These are phyloP conservation scores for Nerophis lumbriciformis DNA, from an alignment of 2,113 vertebrate species.

Conservation along the genomic window DNA sequence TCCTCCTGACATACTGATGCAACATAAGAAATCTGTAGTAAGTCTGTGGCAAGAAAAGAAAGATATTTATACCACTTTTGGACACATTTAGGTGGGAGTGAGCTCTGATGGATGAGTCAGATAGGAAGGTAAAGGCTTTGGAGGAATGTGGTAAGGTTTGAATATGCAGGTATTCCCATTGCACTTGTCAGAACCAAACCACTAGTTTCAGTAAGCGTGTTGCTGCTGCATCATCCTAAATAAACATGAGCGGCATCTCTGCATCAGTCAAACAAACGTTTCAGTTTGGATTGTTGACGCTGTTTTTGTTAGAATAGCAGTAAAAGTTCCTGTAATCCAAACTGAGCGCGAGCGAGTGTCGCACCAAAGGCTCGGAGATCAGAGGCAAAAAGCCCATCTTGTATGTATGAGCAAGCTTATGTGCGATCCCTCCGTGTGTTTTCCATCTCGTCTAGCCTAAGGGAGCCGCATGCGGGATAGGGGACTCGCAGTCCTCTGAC, in stretches of 20 bases:
- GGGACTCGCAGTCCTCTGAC: constrained; percentile 7
- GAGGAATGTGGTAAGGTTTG: background rate
- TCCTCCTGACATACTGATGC: background rate
- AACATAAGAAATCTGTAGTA: background rate
- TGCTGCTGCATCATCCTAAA: constrained; percentile 11
- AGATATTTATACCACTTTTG: background rate
- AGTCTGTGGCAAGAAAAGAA: background rate
- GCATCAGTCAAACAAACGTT: background rate
- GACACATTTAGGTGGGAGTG: constrained; percentile 28
- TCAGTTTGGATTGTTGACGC: background rate
- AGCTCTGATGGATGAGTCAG: constrained; percentile 39
- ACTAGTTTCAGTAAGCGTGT: background rate
- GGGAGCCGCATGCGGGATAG: constrained; percentile 17
- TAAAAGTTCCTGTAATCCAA: constrained; percentile 26
- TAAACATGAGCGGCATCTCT: constrained; percentile 14
- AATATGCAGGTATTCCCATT: background rate
- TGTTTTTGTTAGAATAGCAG: constrained; percentile 30
- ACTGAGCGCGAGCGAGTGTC: constrained; percentile 37
- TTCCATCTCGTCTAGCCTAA: constrained; percentile 41
- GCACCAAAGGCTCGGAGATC: constrained; percentile 40
- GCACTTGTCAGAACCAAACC: background rate
- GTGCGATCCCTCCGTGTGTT: constrained; percentile 51
- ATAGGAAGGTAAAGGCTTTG: background rate
- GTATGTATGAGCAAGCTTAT: constrained; percentile 55
- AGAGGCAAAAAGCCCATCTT: constrained; percentile 51